Conservation (phyloP, 2,797 vertebrate species). For the Novumbra hubbsi region DNA sequence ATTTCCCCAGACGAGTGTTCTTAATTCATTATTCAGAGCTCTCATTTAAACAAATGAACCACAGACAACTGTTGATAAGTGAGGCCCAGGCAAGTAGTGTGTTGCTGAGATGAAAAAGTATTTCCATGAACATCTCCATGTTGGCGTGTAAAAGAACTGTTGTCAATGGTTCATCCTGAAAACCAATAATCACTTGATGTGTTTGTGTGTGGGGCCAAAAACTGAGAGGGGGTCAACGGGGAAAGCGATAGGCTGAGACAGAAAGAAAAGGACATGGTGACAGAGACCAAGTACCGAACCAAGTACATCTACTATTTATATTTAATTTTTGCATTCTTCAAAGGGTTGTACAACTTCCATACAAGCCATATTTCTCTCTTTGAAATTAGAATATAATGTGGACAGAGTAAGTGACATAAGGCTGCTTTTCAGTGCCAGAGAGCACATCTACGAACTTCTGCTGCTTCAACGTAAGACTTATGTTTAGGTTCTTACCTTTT, state of each 20-base stretch:
- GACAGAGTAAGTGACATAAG: slow-evolving; percentile 14
- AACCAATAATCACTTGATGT: neutral
- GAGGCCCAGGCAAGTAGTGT: neutral
- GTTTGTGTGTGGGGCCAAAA: neutral
- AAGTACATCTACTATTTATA: neutral
- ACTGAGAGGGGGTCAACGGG: neutral
- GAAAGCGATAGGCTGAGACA: neutral
- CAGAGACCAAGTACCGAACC: neutral
- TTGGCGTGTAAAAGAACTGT: neutral
- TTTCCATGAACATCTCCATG: neutral
- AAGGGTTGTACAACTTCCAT: neutral
- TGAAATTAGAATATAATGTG: neutral
- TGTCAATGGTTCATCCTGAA: neutral
- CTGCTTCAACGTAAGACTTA: neutral
- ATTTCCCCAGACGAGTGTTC: neutral
- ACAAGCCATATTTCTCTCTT: neutral
- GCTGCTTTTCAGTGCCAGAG: slow-evolving; percentile 10
- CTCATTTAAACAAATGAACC: neutral
- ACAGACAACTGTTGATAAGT: neutral
- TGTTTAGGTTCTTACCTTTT: slow-evolving; percentile 10
- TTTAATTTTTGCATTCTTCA: slow-evolving; percentile 2
- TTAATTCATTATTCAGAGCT: neutral
- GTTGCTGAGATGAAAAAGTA: neutral
- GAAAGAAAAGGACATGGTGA: neutral
- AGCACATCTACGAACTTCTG: slow-evolving; percentile 6